Conservation (phyloP, 1,140 invertebrate species). For the Spodoptera litura region DNA sequence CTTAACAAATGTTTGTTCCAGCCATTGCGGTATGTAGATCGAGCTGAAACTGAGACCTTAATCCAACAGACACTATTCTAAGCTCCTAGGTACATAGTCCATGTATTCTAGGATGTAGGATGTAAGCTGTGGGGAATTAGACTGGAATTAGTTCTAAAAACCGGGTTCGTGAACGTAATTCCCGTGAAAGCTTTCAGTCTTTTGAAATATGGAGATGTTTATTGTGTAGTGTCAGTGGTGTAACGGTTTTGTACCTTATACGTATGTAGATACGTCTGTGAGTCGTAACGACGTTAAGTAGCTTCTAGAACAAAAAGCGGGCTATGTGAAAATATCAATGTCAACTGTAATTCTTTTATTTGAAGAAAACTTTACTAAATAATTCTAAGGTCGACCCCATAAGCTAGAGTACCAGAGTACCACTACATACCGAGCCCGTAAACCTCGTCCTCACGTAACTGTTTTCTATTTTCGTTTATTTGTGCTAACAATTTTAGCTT, state of each 20-base stretch:
- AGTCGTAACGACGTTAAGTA: too few species aligned
- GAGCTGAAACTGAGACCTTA: constrained; percentile 39
- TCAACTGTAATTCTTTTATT: too few species aligned
- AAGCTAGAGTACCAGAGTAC: constrained; percentile 37
- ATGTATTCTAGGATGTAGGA: constrained; percentile 6
- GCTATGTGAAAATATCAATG: too few species aligned
- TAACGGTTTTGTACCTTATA: too few species aligned
- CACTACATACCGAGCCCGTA: constrained; percentile 43
- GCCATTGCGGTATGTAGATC: constrained; percentile 48
- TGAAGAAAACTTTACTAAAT: not conserved
- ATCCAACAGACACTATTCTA: constrained; percentile 26
- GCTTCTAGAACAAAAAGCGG: too few species aligned
- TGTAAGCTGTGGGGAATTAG: not conserved
- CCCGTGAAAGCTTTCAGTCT: not conserved
- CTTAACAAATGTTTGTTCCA: constrained; percentile 47
- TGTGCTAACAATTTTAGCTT: constrained; percentile 66
- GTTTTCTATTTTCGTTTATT: constrained; percentile 71
- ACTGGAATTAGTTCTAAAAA: not conserved
- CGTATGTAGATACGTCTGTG: too few species aligned
- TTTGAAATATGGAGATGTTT: too few species aligned
- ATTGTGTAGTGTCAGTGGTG: too few species aligned
- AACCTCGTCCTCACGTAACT: constrained; percentile 51
- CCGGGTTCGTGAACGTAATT: not conserved
- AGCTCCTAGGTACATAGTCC: not conserved
- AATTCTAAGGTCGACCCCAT: not conserved